Evolutionary conservation across 2,888 invertebrate genomes (phyloP).

Genomic region (Callosobruchus maculatus): DNA sequence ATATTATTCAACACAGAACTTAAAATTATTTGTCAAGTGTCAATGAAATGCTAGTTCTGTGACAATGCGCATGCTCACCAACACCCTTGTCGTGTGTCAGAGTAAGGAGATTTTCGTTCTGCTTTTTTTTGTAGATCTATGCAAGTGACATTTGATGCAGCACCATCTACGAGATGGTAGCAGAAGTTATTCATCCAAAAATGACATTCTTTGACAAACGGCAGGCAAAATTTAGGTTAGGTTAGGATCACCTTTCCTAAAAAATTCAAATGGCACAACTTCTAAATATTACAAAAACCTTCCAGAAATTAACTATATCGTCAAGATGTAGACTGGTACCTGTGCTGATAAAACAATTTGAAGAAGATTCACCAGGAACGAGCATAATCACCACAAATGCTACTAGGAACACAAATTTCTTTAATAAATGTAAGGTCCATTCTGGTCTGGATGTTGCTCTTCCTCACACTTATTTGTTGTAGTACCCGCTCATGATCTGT

Average conservation of each 20-base stretch:
- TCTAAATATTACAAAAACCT: slow-evolving; percentile 39
- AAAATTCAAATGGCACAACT: slow-evolving; percentile 21
- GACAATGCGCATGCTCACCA: too few species aligned
- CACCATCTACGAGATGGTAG: too few species aligned
- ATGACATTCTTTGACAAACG: too few species aligned
- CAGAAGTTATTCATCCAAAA: too few species aligned
- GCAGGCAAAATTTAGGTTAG: neutral
- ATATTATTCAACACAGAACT: too few species aligned
- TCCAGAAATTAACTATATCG: slow-evolving; percentile 40
- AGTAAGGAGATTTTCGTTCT: too few species aligned
- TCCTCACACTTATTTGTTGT: slow-evolving; percentile 11
- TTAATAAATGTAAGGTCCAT: slow-evolving; percentile 59
- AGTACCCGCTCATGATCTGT: slow-evolving; percentile 80
- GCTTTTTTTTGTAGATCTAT: too few species aligned
- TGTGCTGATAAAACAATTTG: slow-evolving; percentile 26
- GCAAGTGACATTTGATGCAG: too few species aligned
- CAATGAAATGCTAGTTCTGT: too few species aligned
- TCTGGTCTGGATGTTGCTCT: neutral
- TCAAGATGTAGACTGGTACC: slow-evolving; percentile 29
- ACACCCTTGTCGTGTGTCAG: too few species aligned
- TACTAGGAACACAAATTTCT: slow-evolving; percentile 57
- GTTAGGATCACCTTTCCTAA: neutral
- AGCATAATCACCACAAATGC: slow-evolving; percentile 23
- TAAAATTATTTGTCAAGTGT: too few species aligned
- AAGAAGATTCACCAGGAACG: slow-evolving; percentile 1